phyloP scores from a whole-genome alignment of 1,140 invertebrate species.

The Papilio polytes region DNA sequence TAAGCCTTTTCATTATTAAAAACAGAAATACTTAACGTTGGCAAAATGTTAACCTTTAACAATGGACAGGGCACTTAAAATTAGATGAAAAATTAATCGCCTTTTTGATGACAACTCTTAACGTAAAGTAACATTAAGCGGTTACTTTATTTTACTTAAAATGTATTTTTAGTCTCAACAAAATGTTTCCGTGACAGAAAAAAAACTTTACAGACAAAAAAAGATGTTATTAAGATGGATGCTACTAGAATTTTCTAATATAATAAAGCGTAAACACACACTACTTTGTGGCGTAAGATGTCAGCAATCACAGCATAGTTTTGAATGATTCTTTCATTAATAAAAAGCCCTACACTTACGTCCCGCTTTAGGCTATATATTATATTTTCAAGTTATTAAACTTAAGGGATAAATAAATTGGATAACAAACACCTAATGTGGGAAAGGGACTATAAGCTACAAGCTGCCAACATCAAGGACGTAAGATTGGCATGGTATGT shows the following conservation, averaged over 20 bases:
- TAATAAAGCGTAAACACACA: no score
- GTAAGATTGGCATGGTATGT: no score
- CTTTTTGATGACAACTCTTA: slow-evolving; percentile 12
- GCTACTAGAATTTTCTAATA: neutral
- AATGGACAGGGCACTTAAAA: slow-evolving; percentile 21
- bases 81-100: slow-evolving; percentile 9
- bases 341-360: no score
- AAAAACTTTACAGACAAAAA: neutral
- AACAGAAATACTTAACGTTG: neutral
- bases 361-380: no score
- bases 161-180: neutral
- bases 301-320: no score
- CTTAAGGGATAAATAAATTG: no score
- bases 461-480: no score
- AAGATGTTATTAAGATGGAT: neutral
- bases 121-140: slow-evolving; percentile 9
- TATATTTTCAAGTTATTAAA: no score
- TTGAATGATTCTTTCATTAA: no score
- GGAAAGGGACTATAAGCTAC: no score
- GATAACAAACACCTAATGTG: no score
- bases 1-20: neutral
- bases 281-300: no score
- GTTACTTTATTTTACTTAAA: neutral
- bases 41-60: slow-evolving; percentile 15
- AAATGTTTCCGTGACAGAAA: slow-evolving; percentile 7